Evolutionary conservation across 2,113 vertebrate genomes (phyloP).

Genomic region (Caretta caretta): DNA sequence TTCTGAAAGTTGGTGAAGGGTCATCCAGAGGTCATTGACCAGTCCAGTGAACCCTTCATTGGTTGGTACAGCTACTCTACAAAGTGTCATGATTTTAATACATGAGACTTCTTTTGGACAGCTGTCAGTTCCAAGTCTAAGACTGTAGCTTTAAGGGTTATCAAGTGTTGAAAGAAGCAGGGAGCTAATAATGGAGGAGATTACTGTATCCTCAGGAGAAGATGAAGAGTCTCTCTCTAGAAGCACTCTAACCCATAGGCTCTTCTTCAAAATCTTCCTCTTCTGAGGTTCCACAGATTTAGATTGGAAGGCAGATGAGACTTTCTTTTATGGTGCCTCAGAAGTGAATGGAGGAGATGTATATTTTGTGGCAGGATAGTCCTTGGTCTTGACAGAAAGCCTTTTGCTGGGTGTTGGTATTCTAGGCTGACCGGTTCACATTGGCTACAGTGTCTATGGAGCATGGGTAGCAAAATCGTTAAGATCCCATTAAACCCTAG

Average conservation of each 20-base stretch:
- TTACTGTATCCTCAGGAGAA: not conserved
- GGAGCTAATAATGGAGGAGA: not conserved
- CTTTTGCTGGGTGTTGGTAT: not conserved
- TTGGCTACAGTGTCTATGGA: not conserved
- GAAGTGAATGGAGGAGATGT: not conserved
- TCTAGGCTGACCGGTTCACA: not conserved
- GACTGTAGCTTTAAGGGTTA: not conserved
- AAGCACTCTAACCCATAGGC: not conserved
- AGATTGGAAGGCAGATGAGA: not conserved
- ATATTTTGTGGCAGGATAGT: not conserved
- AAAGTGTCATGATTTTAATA: not conserved
- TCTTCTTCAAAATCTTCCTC: not conserved
- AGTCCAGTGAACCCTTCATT: not conserved
- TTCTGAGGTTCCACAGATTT: not conserved
- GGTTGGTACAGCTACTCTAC: not conserved
- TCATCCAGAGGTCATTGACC: not conserved
- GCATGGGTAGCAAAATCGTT: not conserved
- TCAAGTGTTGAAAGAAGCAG: not conserved
- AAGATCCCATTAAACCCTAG: not conserved
- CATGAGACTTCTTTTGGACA: not conserved
- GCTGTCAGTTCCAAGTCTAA: not conserved
- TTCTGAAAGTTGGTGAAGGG: not conserved
- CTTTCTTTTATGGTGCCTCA: not conserved
- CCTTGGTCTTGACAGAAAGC: not conserved
- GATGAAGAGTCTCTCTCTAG: not conserved